These are phyloP conservation scores for Entomyzon cyanotis DNA, from an alignment of 2,113 vertebrate species.

Conservation along the genomic window DNA sequence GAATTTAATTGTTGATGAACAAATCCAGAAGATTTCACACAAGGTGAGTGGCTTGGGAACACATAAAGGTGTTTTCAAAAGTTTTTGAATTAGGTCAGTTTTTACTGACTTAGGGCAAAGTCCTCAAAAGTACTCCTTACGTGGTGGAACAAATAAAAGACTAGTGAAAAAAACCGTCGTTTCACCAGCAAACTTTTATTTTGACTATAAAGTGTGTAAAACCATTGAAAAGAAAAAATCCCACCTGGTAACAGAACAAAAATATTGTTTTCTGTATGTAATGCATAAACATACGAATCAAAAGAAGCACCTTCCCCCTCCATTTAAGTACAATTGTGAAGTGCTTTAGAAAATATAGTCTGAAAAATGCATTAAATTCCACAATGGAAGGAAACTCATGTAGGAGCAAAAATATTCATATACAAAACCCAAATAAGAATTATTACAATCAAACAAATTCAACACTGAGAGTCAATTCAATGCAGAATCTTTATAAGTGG, in stretches of 20 bases:
- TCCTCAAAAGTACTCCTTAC: neutral
- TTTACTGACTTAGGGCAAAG: neutral
- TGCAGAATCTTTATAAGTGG: neutral
- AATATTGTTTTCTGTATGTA: conserved; percentile 20
- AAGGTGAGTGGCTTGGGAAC: neutral
- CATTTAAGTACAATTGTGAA: conserved; percentile 49
- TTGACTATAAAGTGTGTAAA: conserved; percentile 59
- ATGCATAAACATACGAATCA: conserved; percentile 27
- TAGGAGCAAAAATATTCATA: conserved; percentile 11
- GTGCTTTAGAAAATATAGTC: conserved; percentile 32
- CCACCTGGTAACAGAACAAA: conserved; percentile 26
- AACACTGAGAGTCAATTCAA: conserved; percentile 11
- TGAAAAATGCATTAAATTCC: conserved; percentile 31
- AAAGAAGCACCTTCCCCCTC: conserved; percentile 11
- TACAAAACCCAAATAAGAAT: neutral
- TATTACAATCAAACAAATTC: conserved; percentile 12
- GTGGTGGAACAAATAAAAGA: neutral
- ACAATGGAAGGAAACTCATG: neutral
- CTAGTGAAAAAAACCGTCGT: neutral
- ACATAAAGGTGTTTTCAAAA: neutral
- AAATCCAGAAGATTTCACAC: neutral
- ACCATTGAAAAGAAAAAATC: conserved; percentile 35
- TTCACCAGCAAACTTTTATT: conserved; percentile 77
- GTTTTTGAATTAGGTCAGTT: neutral
- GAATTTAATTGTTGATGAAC: neutral